These are phyloP conservation scores for Scaptomyza polygonia DNA, from an alignment of 2,888 invertebrate species.

Conservation along the genomic window DNA sequence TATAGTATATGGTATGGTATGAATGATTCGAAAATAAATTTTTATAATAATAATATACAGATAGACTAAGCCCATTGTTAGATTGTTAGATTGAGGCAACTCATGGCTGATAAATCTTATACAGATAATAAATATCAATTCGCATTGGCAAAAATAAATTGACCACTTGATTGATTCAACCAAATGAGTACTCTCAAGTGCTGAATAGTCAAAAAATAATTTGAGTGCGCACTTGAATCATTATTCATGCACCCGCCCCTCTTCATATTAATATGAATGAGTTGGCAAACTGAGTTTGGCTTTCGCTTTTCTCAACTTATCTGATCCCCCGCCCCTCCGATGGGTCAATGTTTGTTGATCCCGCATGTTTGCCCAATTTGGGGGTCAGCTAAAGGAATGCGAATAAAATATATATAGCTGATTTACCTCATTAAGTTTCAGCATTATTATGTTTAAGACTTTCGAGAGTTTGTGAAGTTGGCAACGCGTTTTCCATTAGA, in stretches of 20 bases:
- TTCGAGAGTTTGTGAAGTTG: slow-evolving; percentile 39
- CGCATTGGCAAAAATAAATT: slow-evolving; percentile 30
- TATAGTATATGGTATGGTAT: too few species aligned
- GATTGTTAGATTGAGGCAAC: neutral
- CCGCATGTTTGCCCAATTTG: slow-evolving; percentile 18
- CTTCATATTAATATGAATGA: slow-evolving; percentile 49
- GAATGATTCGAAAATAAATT: too few species aligned
- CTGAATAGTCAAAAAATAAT: too few species aligned
- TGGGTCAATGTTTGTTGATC: slow-evolving; percentile 37
- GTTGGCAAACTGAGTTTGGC: slow-evolving; percentile 47
- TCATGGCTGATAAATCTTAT: slow-evolving; percentile 10
- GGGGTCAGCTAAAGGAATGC: slow-evolving; percentile 64
- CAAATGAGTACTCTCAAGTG: slow-evolving; percentile 4
- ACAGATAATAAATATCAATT: slow-evolving; percentile 4
- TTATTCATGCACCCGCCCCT: slow-evolving; percentile 39
- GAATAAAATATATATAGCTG: neutral
- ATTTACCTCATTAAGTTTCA: neutral
- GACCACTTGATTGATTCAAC: slow-evolving; percentile 28
- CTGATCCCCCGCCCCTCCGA: too few species aligned
- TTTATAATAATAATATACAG: neutral
- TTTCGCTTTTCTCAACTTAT: slow-evolving; percentile 46
- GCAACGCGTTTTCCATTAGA: slow-evolving; percentile 56
- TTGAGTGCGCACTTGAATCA: slow-evolving; percentile 48
- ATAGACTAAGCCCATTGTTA: neutral
- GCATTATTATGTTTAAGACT: slow-evolving; percentile 4